These are phyloP conservation scores for Hedya salicella DNA, from an alignment of 2,888 invertebrate species.

Conservation along the genomic window DNA sequence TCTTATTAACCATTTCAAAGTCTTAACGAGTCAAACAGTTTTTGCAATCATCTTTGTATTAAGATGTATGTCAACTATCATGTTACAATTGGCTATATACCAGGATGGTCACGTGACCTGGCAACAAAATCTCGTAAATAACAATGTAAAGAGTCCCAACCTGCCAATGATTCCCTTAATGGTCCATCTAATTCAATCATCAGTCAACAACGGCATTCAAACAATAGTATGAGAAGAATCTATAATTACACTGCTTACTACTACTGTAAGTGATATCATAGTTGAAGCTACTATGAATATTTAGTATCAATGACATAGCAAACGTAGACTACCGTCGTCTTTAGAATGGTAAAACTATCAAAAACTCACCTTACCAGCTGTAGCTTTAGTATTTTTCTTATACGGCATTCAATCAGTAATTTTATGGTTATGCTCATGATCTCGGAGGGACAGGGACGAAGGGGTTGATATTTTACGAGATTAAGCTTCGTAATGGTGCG, in stretches of 20 bases:
- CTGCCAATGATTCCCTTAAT: constrained; percentile 37
- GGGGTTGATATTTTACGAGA: no score
- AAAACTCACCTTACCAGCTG: no score
- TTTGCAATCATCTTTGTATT: not conserved
- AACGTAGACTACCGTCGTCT: no score
- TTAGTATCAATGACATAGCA: constrained; percentile 40
- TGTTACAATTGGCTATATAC: constrained; percentile 18
- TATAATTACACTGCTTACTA: not conserved
- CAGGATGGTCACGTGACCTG: constrained; percentile 14
- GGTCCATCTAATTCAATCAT: constrained; percentile 24
- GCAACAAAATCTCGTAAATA: constrained; percentile 12
- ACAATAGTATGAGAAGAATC: not conserved
- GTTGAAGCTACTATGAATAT: constrained; percentile 1
- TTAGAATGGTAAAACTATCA: no score
- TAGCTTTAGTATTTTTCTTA: no score
- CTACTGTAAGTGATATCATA: not conserved
- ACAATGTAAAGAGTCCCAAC: constrained; percentile 18
- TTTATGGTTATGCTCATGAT: no score
- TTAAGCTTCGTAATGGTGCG: no score
- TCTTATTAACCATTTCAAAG: no score
- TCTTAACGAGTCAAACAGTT: no score
- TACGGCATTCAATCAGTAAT: no score
- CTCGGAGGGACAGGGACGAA: no score
- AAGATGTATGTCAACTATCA: constrained; percentile 6
- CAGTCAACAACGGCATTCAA: constrained; percentile 20